Base-by-base conservation (phyloP, 2,113 vertebrate genomes). In the Chascanopsetta lugubris region DNA sequence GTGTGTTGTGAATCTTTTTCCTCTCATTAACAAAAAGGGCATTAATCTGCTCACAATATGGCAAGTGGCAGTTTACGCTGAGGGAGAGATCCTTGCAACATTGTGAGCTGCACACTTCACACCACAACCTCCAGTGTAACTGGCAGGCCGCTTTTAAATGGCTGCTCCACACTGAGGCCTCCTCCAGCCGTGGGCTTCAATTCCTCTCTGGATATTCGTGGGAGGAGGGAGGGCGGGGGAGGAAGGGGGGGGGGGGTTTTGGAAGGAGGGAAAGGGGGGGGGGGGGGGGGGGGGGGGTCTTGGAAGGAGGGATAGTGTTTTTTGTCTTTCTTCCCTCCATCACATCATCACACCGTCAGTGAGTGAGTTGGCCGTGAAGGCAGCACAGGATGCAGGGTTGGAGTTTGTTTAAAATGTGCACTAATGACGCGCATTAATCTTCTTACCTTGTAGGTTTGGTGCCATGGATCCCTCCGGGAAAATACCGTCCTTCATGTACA, bases 371-470 rank as follows among this genome's bases (percentile, higher is more conserved):
- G 47, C 81, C 71, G 60, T 22, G 15, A 67, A 70, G 11, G 76
- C 53, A 73, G 58, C 74, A 57, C 83, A 79, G 66, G 76, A 88
- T 76, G 85, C 83, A 75, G 69, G n/a, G 72, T 78, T 84, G 69
- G 73, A 90, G 86, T 91, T 91, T 89, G 88, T 91, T 92, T 92
- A 91, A 92, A 91, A 86, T 57, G 84, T 81, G 81, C 71, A 61
- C 69, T 89, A 91, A 91, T 91, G 84, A 86, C 67, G 74, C 79
- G 67, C 75, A 84, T 88, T 89, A 69, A 86, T 91, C 96, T 98
- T 91, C 96, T 98, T 94, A 99, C 97, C 97, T 92, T 98, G 96
- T 75, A 97, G 90, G 85, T 94, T 93, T 70, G 97, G 95, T 20
- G 96, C 95, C 94, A 95, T 95, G 48, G 94, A 93, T 85, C 94